Conservation (phyloP, 2,888 invertebrate species). For the Nemurella pictetii region DNA sequence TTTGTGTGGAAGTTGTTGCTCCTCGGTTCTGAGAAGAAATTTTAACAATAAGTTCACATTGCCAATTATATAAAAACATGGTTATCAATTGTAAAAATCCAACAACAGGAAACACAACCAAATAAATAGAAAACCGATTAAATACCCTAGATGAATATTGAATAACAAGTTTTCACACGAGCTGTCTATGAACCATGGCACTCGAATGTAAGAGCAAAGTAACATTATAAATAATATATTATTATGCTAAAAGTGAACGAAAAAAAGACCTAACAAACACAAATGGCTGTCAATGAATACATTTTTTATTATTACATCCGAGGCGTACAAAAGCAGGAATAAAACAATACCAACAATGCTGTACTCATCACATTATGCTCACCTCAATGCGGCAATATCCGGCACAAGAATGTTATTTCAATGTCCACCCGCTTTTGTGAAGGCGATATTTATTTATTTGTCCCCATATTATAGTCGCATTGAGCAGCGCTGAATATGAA, state of each 20-base stretch:
- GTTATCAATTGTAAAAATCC: no score
- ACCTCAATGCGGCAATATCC: not conserved
- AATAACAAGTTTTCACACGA: not conserved
- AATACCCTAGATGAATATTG: no score
- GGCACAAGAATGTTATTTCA: slow-evolving; percentile 1
- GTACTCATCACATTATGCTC: slow-evolving; percentile 16
- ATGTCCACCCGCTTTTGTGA: slow-evolving; percentile 10
- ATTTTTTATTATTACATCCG: slow-evolving; percentile 21
- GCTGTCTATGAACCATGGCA: no score
- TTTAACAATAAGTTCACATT: no score
- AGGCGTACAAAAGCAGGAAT: slow-evolving; percentile 11
- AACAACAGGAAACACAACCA: no score
- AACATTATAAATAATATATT: slow-evolving; percentile 5
- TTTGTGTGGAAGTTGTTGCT: not conserved
- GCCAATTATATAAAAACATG: not conserved
- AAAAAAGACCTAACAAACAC: slow-evolving; percentile 7
- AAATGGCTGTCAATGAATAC: slow-evolving; percentile 17
- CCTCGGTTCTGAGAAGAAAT: not conserved
- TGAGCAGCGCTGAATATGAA: not conserved
- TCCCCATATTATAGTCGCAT: slow-evolving; percentile 3
- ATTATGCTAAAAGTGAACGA: not conserved
- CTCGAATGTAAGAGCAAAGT: no score
- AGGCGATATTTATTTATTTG: not conserved
- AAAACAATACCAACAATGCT: slow-evolving; percentile 14
- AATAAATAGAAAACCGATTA: no score